These are phyloP conservation scores for Synergus laeviventris DNA, from an alignment of 2,888 invertebrate species.

Conservation along the genomic window DNA sequence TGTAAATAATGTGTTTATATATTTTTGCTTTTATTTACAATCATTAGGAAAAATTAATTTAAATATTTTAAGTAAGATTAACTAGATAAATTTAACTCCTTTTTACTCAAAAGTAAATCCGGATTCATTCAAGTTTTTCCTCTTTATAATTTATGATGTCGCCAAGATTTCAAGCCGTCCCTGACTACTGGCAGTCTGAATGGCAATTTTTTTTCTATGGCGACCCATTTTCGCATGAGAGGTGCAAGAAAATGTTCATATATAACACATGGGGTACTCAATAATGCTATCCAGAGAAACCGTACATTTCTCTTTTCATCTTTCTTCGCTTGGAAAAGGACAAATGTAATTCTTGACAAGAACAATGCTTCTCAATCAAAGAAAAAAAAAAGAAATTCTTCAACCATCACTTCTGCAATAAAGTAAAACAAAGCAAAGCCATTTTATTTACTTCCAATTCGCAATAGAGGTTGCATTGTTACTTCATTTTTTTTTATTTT, in stretches of 20 bases:
- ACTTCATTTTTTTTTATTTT: too few relatives aligned
- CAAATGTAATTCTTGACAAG: background rate
- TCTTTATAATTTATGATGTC: background rate
- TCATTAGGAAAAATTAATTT: background rate
- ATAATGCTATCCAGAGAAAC: background rate
- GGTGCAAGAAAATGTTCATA: background rate
- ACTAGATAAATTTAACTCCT: background rate
- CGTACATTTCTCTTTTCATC: background rate
- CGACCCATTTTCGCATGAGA: constrained; percentile 1
- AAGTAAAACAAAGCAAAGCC: background rate
- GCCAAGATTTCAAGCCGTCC: background rate
- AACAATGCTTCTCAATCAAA: background rate
- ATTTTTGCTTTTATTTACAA: background rate
- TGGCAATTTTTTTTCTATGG: background rate
- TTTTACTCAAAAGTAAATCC: background rate
- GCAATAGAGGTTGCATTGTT: background rate
- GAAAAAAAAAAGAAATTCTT: background rate
- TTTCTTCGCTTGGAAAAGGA: background rate
- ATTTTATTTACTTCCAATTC: background rate
- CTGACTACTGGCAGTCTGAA: background rate
- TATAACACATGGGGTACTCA: background rate
- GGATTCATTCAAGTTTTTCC: background rate
- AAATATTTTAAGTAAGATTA: too few relatives aligned
- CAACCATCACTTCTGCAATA: background rate
- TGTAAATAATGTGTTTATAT: background rate